A percentile compares a stretch with the other conserved stretches of the same genome.
Conservation (phyloP, 2,888 invertebrate species). For the Himalopsyche tibetana region DNA sequence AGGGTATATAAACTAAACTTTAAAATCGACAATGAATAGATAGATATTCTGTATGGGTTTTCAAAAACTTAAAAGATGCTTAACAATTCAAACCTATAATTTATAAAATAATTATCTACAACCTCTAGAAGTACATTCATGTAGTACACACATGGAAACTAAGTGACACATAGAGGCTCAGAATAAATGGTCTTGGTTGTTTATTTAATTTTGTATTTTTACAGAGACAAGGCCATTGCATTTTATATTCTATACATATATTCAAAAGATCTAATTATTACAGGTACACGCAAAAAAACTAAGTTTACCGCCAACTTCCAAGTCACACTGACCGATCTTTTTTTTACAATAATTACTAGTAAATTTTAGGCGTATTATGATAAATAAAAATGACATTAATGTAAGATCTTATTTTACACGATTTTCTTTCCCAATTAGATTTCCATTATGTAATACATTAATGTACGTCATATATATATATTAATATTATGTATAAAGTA, state of each 20-base stretch:
- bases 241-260: conserved; percentile 10
- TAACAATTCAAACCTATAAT: neutral
- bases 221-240: conserved; percentile 31
- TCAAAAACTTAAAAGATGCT: neutral
- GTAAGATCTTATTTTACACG: neutral
- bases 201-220: conserved; percentile 5
- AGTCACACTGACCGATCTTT: neutral
- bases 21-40: conserved; percentile 18
- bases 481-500: conserved; percentile 52
- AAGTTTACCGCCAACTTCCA: neutral
- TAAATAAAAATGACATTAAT: neutral
- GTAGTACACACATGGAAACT: conserved; percentile 34
- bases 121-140: conserved; percentile 22
- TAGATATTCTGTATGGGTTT: conserved; percentile 22
- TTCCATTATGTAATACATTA: conserved; percentile 18
- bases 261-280: conserved; percentile 16
- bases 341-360: neutral
- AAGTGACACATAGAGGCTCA: neutral
- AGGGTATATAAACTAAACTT: conserved; percentile 48
- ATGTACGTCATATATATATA: conserved; percentile 45
- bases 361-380: conserved; percentile 7
- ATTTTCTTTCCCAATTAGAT: neutral
- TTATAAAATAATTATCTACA: conserved; percentile 26
- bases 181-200: conserved; percentile 8
- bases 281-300: conserved; percentile 27